Conservation (phyloP, 2,113 vertebrate species). For the Calonectris borealis region DNA sequence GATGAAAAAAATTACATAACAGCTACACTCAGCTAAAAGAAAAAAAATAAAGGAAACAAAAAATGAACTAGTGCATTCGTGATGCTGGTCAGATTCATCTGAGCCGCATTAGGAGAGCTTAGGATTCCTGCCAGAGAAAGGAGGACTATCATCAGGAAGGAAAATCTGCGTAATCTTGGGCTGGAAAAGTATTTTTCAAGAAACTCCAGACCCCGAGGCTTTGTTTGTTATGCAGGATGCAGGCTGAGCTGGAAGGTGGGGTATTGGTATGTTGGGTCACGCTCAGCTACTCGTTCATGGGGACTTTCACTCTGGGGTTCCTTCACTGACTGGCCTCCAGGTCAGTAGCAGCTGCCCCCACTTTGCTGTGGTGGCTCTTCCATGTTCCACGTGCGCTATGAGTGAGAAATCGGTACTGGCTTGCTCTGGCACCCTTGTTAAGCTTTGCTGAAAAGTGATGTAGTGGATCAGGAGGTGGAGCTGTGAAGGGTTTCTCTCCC, state of each 20-base stretch:
- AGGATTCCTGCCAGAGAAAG: constrained; percentile 3
- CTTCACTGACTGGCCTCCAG: neutral
- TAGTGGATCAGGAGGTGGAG: neutral
- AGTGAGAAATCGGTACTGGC: neutral
- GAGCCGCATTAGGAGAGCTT: neutral
- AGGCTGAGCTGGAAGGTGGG: neutral
- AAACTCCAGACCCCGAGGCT: neutral
- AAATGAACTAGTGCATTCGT: neutral
- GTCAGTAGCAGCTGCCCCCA: neutral
- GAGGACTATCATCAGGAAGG: neutral
- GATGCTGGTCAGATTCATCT: neutral
- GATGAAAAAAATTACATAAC: neutral
- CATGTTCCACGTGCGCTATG: neutral
- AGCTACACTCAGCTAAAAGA: neutral
- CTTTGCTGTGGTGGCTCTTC: neutral
- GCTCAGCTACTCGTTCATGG: neutral
- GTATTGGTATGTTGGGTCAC: neutral
- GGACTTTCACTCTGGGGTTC: neutral
- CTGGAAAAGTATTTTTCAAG: neutral
- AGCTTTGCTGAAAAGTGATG: neutral
- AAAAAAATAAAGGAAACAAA: neutral
- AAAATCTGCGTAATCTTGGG: neutral
- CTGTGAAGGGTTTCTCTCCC: neutral
- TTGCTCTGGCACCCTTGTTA: neutral
- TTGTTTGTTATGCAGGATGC: neutral